These are phyloP conservation scores for Drosophila dunni DNA, from an alignment of 1,140 invertebrate species.

Conservation along the genomic window DNA sequence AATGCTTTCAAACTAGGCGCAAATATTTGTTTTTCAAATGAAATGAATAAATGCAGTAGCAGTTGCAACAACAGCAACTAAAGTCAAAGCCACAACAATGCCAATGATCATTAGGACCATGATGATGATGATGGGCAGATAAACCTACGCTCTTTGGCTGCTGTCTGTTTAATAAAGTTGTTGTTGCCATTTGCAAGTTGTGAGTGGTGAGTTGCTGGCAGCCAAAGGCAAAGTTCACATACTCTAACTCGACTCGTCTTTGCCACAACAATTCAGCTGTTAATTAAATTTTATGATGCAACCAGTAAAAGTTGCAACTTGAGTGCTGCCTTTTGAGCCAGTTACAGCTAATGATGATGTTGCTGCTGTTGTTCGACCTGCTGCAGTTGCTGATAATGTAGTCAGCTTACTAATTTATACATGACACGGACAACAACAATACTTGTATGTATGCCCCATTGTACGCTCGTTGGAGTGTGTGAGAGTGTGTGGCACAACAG, in stretches of 20 bases:
- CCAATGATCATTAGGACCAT: not conserved
- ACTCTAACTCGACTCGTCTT: conserved; percentile 9
- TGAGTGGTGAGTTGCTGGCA: conserved; percentile 10
- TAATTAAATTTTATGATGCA: conserved; percentile 77
- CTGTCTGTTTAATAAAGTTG: conserved; percentile 68
- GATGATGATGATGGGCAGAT: conserved; percentile 22
- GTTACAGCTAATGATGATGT: conserved; percentile 44
- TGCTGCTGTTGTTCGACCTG: conserved; percentile 34
- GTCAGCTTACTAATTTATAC: conserved; percentile 72
- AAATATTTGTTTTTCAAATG: conserved; percentile 80
- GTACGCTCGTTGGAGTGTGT: not conserved
- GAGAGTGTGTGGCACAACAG: conserved; percentile 9
- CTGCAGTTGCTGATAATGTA: conserved; percentile 42
- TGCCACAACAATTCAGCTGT: conserved; percentile 45
- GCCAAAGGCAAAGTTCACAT: conserved; percentile 59
- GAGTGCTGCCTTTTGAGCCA: conserved; percentile 32
- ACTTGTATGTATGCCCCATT: conserved; percentile 35
- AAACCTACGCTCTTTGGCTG: conserved; percentile 37
- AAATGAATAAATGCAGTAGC: conserved; percentile 66
- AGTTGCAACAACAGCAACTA: not conserved
- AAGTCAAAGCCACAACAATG: too few species aligned
- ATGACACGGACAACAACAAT: conserved; percentile 59
- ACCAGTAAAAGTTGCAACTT: conserved; percentile 60
- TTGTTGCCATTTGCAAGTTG: conserved; percentile 36
- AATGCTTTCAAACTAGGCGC: conserved; percentile 43